phyloP scores from a whole-genome alignment of 2,888 invertebrate genomes.

The Trachelus tabidus region DNA sequence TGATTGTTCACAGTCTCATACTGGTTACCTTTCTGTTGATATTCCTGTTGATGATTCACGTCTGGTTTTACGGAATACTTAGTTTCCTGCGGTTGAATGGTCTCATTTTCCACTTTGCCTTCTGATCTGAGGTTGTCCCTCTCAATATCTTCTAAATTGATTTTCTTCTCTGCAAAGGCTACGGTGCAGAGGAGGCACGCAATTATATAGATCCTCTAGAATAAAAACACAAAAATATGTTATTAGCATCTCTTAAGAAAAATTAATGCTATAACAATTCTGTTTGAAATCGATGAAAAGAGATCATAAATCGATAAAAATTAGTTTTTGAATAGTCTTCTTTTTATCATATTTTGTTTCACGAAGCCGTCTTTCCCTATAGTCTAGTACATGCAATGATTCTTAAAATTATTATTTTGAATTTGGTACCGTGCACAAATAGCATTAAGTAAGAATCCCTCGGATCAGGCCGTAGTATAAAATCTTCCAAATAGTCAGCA shows the following conservation, averaged over 20 bases:
- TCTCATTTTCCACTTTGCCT: constrained; percentile 60
- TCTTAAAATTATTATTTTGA: too few relatives aligned
- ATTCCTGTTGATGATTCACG: constrained; percentile 28
- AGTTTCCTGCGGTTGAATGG: constrained; percentile 30
- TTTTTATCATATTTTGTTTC: too few relatives aligned
- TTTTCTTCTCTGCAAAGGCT: constrained; percentile 70
- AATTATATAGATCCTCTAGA: constrained; percentile 46
- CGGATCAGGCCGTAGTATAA: too few relatives aligned
- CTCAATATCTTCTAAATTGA: constrained; percentile 81
- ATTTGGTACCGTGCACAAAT: too few relatives aligned
- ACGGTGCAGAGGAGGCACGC: constrained; percentile 42
- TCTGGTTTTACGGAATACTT: constrained; percentile 44
- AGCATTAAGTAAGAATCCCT: too few relatives aligned
- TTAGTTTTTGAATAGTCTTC: too few relatives aligned
- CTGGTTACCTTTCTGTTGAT: constrained; percentile 36
- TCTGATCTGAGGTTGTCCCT: constrained; percentile 76
- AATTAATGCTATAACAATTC: constrained; percentile 21
- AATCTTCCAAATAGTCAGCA: background rate
- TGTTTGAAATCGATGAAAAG: background rate
- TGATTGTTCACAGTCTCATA: constrained; percentile 36
- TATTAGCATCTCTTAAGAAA: background rate
- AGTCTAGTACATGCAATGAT: too few relatives aligned
- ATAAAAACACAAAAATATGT: background rate
- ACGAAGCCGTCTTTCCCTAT: too few relatives aligned
- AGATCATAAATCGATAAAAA: too few relatives aligned